Conservation (phyloP, 1,140 invertebrate species). For the Cyrtorhinus lividipennis region DNA sequence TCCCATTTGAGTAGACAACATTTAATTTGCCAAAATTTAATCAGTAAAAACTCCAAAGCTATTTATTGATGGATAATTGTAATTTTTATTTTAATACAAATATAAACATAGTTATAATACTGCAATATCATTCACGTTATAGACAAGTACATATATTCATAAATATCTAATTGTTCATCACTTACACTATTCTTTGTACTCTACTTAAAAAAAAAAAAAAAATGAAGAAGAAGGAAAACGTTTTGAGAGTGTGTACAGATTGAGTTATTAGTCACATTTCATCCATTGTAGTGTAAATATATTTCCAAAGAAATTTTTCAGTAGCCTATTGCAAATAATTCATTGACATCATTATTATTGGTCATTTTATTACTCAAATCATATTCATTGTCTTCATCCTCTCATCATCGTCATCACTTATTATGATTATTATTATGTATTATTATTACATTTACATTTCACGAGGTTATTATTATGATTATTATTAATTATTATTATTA, state of each 20-base stretch:
- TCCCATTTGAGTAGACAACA: neutral
- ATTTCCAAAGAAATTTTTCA: slow-evolving; percentile 5
- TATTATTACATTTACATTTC: slow-evolving; percentile 10
- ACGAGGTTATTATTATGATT: slow-evolving; percentile 1
- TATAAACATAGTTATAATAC: slow-evolving; percentile 19
- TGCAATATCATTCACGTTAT: slow-evolving; percentile 18
- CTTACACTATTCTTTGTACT: slow-evolving; percentile 21
- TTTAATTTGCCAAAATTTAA: slow-evolving; percentile 13
- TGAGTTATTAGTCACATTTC: slow-evolving; percentile 20
- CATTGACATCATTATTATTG: slow-evolving; percentile 14
- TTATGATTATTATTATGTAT: slow-evolving; percentile 14
- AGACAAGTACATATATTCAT: slow-evolving; percentile 18
- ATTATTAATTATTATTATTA: slow-evolving; percentile 9
- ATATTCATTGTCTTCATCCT: slow-evolving; percentile 7
- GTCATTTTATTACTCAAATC: slow-evolving; percentile 12
- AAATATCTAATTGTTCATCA: slow-evolving; percentile 20
- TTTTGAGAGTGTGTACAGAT: slow-evolving; percentile 20
- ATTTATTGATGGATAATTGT: slow-evolving; percentile 11
- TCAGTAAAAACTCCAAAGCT: slow-evolving; percentile 3
- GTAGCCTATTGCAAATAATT: slow-evolving; percentile 6
- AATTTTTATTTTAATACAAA: slow-evolving; percentile 16
- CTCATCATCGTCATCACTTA: slow-evolving; percentile 6
- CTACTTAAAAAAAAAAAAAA: slow-evolving; percentile 17
- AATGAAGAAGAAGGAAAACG: too few species aligned
- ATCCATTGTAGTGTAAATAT: slow-evolving; percentile 20